Percentiles rank a stretch among this genome's conserved stretches.
phyloP scores from a whole-genome alignment of 2,113 vertebrate genomes.

The Megalops atlanticus region DNA sequence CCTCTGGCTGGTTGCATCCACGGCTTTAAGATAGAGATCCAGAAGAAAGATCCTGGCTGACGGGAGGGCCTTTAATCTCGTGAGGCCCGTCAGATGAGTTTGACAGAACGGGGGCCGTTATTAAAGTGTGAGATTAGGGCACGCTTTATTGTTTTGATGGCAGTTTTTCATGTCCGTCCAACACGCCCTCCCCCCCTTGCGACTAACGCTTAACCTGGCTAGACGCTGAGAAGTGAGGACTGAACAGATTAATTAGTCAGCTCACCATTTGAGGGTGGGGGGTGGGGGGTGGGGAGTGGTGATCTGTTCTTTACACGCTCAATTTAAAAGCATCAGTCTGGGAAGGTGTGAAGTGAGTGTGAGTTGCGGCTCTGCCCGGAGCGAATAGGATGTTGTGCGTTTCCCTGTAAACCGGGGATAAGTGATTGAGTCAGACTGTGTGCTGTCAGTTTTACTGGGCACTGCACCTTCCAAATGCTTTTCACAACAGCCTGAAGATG shows the following conservation, averaged over 20 bases:
- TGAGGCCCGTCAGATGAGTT: slow-evolving; percentile 58
- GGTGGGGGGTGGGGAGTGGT: background rate
- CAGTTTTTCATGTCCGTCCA: slow-evolving; percentile 48
- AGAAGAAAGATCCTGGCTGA: background rate
- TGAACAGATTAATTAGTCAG: slow-evolving; percentile 51
- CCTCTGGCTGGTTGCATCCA: background rate
- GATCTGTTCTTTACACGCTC: background rate
- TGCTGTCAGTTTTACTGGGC: background rate
- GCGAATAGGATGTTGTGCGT: slow-evolving; percentile 1
- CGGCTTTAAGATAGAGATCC: background rate
- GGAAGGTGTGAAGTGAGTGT: slow-evolving; percentile 21
- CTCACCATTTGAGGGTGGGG: slow-evolving; percentile 15
- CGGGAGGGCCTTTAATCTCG: slow-evolving; percentile 57
- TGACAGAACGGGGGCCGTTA: slow-evolving; percentile 59
- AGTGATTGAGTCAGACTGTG: background rate
- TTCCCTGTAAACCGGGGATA: background rate
- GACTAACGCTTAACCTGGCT: slow-evolving; percentile 58
- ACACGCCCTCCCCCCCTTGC: slow-evolving; percentile 3
- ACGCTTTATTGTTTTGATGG: slow-evolving; percentile 58
- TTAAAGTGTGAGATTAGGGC: slow-evolving; percentile 62
- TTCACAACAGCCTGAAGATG: background rate
- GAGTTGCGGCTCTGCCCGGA: background rate
- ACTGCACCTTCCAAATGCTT: background rate
- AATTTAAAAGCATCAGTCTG: background rate
- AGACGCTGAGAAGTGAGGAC: slow-evolving; percentile 56